Evolutionary conservation across 2,797 vertebrate species (phyloP), one percentile per base, ranked within the genome.

Genomic region (Eremophila alpestris): DNA sequence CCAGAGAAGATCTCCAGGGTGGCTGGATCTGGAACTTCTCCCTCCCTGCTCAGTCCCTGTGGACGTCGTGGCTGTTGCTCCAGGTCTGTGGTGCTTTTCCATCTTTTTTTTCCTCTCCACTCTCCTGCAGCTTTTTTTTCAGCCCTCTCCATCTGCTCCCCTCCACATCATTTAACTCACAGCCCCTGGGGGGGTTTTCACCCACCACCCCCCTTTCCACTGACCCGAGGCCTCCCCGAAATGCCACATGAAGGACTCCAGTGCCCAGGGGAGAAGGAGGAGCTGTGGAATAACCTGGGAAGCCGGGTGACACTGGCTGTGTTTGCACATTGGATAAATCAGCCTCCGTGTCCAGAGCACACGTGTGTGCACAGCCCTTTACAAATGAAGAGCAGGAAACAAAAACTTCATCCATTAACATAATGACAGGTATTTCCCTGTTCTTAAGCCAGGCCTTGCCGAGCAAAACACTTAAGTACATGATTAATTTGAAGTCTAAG

Each of bases 401-500:
- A 82, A 95, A 94, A 95, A 76, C 92, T 95, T 95, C 92, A 94
- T 94, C 90, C 78, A 74, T 96, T 95, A 95, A 74, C 77, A 9
- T 17, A 32, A 79, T 79, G 95, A 93, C 94, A 93, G 77, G 77
- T 49, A 70, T 92, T 95, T 87, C 92, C 86, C 90, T 43, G 71
- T 82, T 84, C 93, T 86, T 87, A 76, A 76, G 81, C 83, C 65
- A 5, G 86, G 59, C 74, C 74, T 59, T 69, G 77, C 54, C 9
- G 0, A 87, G 90, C 74, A 91, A 87, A 95, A 92, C 91, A 24
- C 89, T 91, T 89, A 92, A 96, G 90, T 36, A 56, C 88, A 89
- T 96, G 94, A 95, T 96, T 96, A 95, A 96, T 96, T 96, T 93
- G 95, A 94, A 96, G 95, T 92, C 81, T 90, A 96, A 93, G 89